Base-by-base conservation (phyloP, 2,113 vertebrate genomes). In the Dolichotis patagonum region DNA sequence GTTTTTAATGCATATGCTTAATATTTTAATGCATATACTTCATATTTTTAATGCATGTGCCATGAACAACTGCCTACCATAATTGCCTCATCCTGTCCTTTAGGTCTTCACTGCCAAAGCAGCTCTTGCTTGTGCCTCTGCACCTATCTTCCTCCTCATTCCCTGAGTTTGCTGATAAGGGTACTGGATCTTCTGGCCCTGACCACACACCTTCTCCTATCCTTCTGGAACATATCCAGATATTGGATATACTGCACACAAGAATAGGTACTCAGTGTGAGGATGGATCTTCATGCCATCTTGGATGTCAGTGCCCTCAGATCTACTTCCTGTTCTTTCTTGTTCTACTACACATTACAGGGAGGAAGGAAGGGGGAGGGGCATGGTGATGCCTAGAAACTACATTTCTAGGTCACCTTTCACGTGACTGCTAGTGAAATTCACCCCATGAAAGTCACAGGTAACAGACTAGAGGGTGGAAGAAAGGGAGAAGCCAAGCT, bases 401-500 rank as follows among this genome's bases (percentile, higher is more conserved):
- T 85, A 63, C 65, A 69, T 63, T 85, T 97, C 88, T 73, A 93
- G 62, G 43, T 67, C 38, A 22, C 62, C 41, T 87, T 85, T 54
- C 78, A 85, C 93, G 52, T 65, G 49, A 20, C 71, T 95, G 80
- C 78, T 52, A 88, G 46, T 75, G 80, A 81, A 65, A 93, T 46
- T 67, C 12, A 88, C n/a, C 58, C 56, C 65, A 73, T 54, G 58
- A 52, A 43, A 82, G 46, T 35, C 52, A 89, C 13, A 49, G 10
- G 26, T 43, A 32, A 93, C 49, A 88, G 67, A 90, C 56, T 56
- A 86, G 43, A 84, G 22, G 4, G 30, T 38, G 19, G 22, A n/a
- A 86, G 54, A 19, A 91, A 91, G 52, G n/a, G 16, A 71, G 28
- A 85, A 82, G 17, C 10, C n/a, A 83, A 80, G 52, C 32, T 30